Conservation (phyloP, 2,113 vertebrate species). For the Apteryx owenii region DNA sequence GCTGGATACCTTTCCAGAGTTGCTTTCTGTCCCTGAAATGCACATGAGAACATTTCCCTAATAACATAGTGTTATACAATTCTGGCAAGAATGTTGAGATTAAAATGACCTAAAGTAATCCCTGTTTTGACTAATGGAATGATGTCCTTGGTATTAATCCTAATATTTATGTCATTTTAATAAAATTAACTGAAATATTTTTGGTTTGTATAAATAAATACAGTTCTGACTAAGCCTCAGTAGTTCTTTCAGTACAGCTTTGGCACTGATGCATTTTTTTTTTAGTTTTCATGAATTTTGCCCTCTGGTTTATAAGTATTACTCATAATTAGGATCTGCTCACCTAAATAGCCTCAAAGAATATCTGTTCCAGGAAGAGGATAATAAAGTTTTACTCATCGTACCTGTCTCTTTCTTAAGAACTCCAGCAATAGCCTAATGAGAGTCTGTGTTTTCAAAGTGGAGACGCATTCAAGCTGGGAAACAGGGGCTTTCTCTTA, state of each 20-base stretch:
- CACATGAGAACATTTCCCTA: background rate
- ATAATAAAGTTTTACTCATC: too few species aligned
- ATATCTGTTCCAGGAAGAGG: background rate
- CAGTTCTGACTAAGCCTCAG: background rate
- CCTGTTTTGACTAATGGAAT: background rate
- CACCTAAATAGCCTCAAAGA: background rate
- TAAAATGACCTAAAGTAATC: background rate
- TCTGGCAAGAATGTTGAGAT: background rate
- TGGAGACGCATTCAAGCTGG: too few species aligned
- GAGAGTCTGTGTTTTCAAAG: too few species aligned
- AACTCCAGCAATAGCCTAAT: too few species aligned
- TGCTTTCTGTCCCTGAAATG: background rate
- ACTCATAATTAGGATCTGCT: background rate
- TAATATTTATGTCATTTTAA: background rate
- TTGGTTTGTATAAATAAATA: background rate
- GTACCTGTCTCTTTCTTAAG: too few species aligned
- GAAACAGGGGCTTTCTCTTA: too few species aligned
- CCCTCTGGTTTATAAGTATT: background rate
- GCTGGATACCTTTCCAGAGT: background rate
- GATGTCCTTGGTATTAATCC: background rate
- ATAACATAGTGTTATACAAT: background rate
- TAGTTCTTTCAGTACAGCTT: background rate
- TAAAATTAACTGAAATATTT: background rate
- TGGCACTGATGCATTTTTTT: background rate
- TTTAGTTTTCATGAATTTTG: background rate